Conservation (phyloP, 2,888 invertebrate species). For the Ypsolopha sequella region DNA sequence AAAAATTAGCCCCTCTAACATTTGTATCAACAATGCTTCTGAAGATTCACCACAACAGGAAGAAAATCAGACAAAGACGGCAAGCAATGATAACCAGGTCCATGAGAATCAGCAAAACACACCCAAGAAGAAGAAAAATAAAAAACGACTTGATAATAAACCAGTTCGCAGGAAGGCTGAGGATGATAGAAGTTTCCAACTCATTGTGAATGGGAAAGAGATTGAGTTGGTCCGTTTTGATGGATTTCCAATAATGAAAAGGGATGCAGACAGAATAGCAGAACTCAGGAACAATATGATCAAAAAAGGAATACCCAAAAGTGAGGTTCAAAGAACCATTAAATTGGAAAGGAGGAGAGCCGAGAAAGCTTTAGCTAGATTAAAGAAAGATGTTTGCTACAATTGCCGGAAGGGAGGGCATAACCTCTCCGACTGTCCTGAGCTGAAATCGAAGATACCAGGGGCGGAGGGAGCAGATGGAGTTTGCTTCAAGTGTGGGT, state of each 20-base stretch:
- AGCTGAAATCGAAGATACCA: slow-evolving; percentile 67
- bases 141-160: slow-evolving; percentile 30
- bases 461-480: slow-evolving; percentile 68
- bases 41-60: not conserved
- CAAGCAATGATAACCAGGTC: not conserved
- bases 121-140: slow-evolving; percentile 10
- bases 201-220: slow-evolving; percentile 74
- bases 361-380: slow-evolving; percentile 76
- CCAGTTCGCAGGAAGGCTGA: slow-evolving; percentile 55
- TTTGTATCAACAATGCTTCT: not conserved
- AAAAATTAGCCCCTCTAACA: not conserved
- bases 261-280: slow-evolving; percentile 75
- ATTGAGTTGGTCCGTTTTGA: slow-evolving; percentile 74
- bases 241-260: slow-evolving; percentile 79
- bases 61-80: slow-evolving; percentile 7
- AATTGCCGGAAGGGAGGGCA: slow-evolving; percentile 85
- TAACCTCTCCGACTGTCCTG: slow-evolving; percentile 84
- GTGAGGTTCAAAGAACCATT: slow-evolving; percentile 75
- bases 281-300: slow-evolving; percentile 75
- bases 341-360: slow-evolving; percentile 79
- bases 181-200: slow-evolving; percentile 52
- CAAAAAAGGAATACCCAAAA: slow-evolving; percentile 75
- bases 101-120: slow-evolving; percentile 4
- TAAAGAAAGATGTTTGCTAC: slow-evolving; percentile 81
- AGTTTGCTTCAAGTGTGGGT: slow-evolving; percentile 91